Evolutionary conservation across 2,888 invertebrate species (phyloP), one percentile per base, ranked within the genome.

Genomic region (Notodromas monacha): DNA sequence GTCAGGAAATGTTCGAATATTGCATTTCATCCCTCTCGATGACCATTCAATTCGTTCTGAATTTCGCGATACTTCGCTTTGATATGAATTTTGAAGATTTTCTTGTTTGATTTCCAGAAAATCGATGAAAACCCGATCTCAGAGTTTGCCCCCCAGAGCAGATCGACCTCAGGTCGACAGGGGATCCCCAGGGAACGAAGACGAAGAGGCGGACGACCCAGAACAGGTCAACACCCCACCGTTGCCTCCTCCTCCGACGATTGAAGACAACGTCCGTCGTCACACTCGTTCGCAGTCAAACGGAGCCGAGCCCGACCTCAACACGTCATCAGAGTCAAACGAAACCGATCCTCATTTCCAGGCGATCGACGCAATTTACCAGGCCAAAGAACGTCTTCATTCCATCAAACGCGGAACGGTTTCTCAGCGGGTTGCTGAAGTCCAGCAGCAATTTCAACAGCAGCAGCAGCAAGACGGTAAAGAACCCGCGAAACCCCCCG

Each of bases 61-160:
- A n/a, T n/a, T n/a, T n/a, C n/a, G n/a, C n/a, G n/a, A n/a, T n/a
- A n/a, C n/a, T n/a, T n/a, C n/a, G n/a, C n/a, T n/a, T n/a, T n/a
- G n/a, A n/a, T n/a, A n/a, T n/a, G n/a, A n/a, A n/a, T n/a, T n/a
- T n/a, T n/a, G n/a, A n/a, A n/a, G n/a, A n/a, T n/a, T n/a, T n/a
- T n/a, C n/a, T n/a, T n/a, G n/a, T n/a, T n/a, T n/a, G n/a, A n/a
- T n/a, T n/a, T n/a, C n/a, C n/a, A 21, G 8, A 6, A n/a, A n/a
- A 21, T 21, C 21, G 6, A 26, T 31, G 16, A 33, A 35, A 3
- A 21, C 33, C 21, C 34, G 36, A 4, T 37, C 35, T 8, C 33
- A 34, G 8, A 35, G 36, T 6, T 30, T 35, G 8, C 37, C 37
- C 6, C 37, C 36, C 8, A 32, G 36, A 14, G 33, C 31, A 12